Conservation (phyloP, 2,113 vertebrate species). For the Shinisaurus crocodilurus region DNA sequence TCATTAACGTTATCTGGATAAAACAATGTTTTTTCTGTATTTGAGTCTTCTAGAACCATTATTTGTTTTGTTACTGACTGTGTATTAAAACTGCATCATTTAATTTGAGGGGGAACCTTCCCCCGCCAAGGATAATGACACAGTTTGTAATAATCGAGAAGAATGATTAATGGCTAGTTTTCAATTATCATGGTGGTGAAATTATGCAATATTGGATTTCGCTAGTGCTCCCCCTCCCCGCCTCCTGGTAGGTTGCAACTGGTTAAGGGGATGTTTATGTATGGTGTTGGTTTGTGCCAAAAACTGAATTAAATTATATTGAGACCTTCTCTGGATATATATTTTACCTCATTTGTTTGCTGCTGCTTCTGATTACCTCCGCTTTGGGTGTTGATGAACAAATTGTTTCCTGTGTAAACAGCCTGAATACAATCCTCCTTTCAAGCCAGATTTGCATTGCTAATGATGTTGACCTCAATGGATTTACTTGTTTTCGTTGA, state of each 20-base stretch:
- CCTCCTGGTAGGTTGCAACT: background rate
- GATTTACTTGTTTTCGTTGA: background rate
- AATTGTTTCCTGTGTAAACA: background rate
- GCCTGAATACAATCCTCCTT: background rate
- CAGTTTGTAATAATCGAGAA: background rate
- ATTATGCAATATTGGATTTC: background rate
- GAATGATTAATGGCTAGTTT: background rate
- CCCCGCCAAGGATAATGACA: background rate
- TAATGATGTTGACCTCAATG: background rate
- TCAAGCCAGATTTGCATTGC: background rate
- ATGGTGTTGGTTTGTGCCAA: background rate
- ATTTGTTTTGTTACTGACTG: background rate
- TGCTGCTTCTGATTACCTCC: background rate
- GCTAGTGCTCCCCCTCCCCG: too few relatives aligned
- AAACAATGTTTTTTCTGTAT: background rate
- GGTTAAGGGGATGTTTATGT: background rate
- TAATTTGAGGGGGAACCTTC: background rate
- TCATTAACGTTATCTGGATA: too few relatives aligned
- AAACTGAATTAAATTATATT: background rate
- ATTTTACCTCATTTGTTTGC: background rate
- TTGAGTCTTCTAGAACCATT: background rate
- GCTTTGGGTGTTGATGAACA: background rate
- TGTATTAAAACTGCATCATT: background rate
- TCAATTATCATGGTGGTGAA: background rate
- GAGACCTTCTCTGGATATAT: background rate